Percentiles rank a stretch among this genome's conserved stretches.
phyloP scores from a whole-genome alignment of 2,113 vertebrate species.

The Gymnogyps californianus region DNA sequence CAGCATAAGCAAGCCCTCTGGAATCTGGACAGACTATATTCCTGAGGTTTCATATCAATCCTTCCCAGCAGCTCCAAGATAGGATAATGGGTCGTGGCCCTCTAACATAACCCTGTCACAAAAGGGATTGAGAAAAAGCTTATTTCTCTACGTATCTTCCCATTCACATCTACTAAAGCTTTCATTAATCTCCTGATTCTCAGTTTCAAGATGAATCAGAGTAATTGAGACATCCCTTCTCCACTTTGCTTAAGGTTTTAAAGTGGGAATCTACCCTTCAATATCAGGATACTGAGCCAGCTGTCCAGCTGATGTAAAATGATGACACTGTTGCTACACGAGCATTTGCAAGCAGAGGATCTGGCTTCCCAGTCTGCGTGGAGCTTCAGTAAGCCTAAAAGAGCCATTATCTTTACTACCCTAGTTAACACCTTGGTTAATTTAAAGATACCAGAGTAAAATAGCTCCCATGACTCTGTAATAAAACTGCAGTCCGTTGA shows the following conservation, averaged over 20 bases:
- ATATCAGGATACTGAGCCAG: not conserved
- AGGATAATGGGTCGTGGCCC: not conserved
- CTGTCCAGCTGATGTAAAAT: not conserved
- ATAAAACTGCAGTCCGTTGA: not conserved
- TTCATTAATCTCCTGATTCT: not conserved
- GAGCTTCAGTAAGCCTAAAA: not conserved
- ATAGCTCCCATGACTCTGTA: not conserved
- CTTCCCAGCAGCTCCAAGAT: not conserved
- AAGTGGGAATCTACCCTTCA: not conserved
- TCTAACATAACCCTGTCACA: not conserved
- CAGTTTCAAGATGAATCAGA: not conserved
- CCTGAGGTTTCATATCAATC: not conserved
- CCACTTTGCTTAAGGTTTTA: not conserved
- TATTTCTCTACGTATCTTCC: not conserved
- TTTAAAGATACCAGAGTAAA: conserved; percentile 24
- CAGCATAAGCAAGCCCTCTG: not conserved
- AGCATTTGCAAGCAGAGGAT: not conserved
- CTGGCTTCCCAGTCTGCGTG: not conserved
- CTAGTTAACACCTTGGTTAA: conserved; percentile 35
- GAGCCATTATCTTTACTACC: not conserved
- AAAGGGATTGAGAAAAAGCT: not conserved
- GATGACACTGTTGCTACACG: not conserved
- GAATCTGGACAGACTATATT: not conserved
- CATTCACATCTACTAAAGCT: not conserved
- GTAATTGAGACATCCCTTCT: not conserved